phyloP scores from a whole-genome alignment of 2,888 invertebrate species.

The Glaucopsyche alexis region DNA sequence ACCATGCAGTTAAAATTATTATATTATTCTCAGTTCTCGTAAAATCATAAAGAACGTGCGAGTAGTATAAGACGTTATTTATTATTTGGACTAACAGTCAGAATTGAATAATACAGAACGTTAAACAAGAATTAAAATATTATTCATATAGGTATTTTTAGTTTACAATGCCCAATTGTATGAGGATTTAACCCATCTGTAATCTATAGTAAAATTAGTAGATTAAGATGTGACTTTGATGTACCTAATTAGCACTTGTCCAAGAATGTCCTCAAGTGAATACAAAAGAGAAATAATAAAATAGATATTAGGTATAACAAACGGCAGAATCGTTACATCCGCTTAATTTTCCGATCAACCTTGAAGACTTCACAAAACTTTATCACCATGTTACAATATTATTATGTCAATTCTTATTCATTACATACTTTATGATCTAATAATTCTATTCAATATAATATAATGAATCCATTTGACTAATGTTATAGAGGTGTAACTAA shows the following conservation, averaged over 20 bases:
- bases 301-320: not conserved
- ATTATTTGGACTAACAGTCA: too few relatives aligned
- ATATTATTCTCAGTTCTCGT: too few relatives aligned
- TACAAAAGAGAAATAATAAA: not conserved
- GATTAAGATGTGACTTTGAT: not conserved
- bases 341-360: conserved; percentile 4
- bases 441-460: too few relatives aligned
- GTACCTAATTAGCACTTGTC: not conserved
- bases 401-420: not conserved
- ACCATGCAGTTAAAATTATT: too few relatives aligned
- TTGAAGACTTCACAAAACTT: not conserved
- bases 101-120: too few relatives aligned
- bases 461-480: too few relatives aligned
- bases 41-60: too few relatives aligned
- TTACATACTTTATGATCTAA: not conserved
- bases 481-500: too few relatives aligned
- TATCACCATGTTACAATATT: not conserved
- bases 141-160: too few relatives aligned
- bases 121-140: too few relatives aligned
- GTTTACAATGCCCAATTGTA: not conserved
- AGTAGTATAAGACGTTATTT: too few relatives aligned
- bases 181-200: not conserved
- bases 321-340: not conserved
- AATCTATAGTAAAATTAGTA: not conserved
- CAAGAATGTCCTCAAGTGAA: not conserved